Evolutionary conservation across 2,888 invertebrate species (phyloP), one percentile per base, ranked within the genome.

Genomic region (Pollenia griseotomentosa): DNA sequence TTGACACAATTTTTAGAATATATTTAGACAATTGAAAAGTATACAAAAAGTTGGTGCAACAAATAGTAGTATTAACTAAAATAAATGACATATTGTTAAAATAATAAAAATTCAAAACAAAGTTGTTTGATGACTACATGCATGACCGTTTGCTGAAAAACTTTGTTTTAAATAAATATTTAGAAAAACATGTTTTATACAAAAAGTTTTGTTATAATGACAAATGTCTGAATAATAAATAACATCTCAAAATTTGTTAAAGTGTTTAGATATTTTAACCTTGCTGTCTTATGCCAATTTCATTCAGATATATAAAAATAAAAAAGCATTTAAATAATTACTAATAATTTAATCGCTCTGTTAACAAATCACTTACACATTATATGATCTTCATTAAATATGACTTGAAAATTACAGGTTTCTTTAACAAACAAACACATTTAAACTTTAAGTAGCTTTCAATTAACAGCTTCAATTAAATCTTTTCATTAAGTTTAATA

Each of bases 1-100:
- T 82, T 82, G 82, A 82, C 82, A 82, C 33, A 59, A 23, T 75
- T 68, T 68, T 3, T n/a, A 23, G 44, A n/a, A 8, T 57, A 19
- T 65, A 65, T 23, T 44, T 19, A 19, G 6, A 44, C 10, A 66
- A 68, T 42, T n/a, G n/a, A 40, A 33, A 68, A 40, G 51, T 79
- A 59, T 23, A 33, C 11, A 66, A 2, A 55, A 44, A 14, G 4
- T 14, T 19, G 19, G 3, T 11, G 40, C 48, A 57, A 11, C 16
- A 68, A 57, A 44, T 23, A 14, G 14, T 0, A 16, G 3, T 51
- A 14, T 5, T 33, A 33, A 46, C 59, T 10, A 2, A 44, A n/a
- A 33, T 33, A 59, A 48, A 74, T 48, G 6, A 51, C 11, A 51
- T 33, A 33, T 33, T 33, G 33, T 1, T 33, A 1, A 6, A 33